These are phyloP conservation scores for Falco peregrinus DNA, from an alignment of 2,797 vertebrate genomes.

Conservation along the genomic window DNA sequence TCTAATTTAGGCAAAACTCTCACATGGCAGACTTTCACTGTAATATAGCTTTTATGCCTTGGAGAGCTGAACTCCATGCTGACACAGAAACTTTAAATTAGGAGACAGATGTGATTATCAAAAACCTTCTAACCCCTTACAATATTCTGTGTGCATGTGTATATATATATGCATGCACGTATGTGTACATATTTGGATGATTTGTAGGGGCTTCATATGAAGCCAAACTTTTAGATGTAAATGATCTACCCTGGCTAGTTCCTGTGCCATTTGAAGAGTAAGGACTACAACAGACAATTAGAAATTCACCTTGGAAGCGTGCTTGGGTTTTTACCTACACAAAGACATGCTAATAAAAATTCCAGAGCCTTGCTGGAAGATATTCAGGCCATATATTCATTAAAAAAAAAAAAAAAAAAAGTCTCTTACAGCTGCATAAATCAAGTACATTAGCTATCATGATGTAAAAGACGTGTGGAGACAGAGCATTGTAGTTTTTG, in stretches of 20 bases:
- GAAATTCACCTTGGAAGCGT: not conserved
- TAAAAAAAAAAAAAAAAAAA: not conserved
- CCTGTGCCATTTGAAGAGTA: not conserved
- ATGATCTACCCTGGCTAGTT: not conserved
- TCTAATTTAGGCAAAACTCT: slow-evolving; percentile 26
- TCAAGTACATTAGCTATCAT: not conserved
- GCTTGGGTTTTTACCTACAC: not conserved
- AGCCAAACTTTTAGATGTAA: not conserved
- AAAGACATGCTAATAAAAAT: not conserved
- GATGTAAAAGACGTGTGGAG: not conserved
- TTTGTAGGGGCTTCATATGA: not conserved
- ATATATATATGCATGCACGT: not conserved
- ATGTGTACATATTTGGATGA: not conserved
- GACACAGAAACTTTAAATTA: not conserved
- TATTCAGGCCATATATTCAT: not conserved
- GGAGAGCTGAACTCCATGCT: slow-evolving; percentile 9
- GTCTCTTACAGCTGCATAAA: not conserved
- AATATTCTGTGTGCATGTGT: not conserved
- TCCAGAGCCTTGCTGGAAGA: not conserved
- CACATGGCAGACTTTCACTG: not conserved
- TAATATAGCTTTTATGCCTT: slow-evolving; percentile 3
- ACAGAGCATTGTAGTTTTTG: not conserved
- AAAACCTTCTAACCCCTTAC: not conserved
- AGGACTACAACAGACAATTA: not conserved
- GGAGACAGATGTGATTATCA: not conserved